Evolutionary conservation across 2,888 invertebrate genomes (phyloP), one percentile per base, ranked within the genome.

Genomic region (Hirtodrosophila cameraria): DNA sequence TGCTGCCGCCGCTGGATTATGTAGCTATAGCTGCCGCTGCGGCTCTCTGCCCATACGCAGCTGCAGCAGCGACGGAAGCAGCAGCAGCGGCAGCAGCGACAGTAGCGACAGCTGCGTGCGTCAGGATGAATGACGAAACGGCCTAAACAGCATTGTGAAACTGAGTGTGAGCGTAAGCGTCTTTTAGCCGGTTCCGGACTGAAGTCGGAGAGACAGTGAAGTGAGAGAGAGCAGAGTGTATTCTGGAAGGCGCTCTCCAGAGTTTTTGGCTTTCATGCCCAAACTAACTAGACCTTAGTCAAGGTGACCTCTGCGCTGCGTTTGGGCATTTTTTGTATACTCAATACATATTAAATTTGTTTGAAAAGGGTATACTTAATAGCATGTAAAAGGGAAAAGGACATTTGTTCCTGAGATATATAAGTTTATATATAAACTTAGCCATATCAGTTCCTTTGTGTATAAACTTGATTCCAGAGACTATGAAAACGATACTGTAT

Each of bases 71-170:
- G n/a, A n/a, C n/a, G n/a, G n/a, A n/a, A 18, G 49, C 41, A 42
- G 59, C 60, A 27, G 59, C 12, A 1, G 42, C 33, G 0, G 12
- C 31, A 9, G 38, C 41, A 8, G 68, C 50, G 41, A 27, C 16
- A 9, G 38, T 13, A 7, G 27, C 52, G 9, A 38, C 25, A 9
- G 30, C 46, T 23, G 46, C 30, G 54, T 30, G 38, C 46, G 43
- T 33, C 73, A 85, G 86, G 77, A 79, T 70, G 81, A 70, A 75
- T 87, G 88, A 87, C 77, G 87, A 88, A 88, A 87, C 75, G 58
- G 75, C 73, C 70, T 52, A 57, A 62, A 65, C 48, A 39, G 28
- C 59, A 28, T 73, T 69, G 72, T 82, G 86, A 75, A 88, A 88
- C 68, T 60, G 65, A 41, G 66, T 53, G 60, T 59, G 27, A 43